Conservation (phyloP, 64 coral and sea anemone species). For the Montipora efflorescens region DNA sequence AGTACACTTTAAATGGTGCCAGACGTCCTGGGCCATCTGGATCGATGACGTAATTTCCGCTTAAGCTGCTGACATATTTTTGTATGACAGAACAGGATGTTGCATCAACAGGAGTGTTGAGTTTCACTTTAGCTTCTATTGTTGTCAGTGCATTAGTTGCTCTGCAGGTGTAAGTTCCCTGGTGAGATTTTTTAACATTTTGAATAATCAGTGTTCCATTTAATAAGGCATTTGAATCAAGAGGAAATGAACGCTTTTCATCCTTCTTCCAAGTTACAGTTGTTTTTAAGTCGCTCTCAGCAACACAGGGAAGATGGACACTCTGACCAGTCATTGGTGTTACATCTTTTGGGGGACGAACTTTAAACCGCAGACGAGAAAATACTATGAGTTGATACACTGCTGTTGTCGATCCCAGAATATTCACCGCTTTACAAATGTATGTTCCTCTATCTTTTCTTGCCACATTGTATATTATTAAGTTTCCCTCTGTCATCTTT, state of each 20-base stretch:
- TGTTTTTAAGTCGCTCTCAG: constrained; percentile 21
- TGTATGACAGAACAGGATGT: background rate
- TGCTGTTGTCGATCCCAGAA: too few relatives aligned
- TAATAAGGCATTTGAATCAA: too few relatives aligned
- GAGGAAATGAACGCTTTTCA: too few relatives aligned
- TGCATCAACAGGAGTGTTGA: background rate
- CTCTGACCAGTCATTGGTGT: background rate
- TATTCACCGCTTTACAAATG: too few relatives aligned
- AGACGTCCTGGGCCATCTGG: background rate
- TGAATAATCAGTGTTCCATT: too few relatives aligned
- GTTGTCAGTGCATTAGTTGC: background rate
- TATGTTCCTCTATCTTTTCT: too few relatives aligned
- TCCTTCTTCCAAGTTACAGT: background rate
- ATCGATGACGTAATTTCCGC: background rate
- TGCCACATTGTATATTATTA: too few relatives aligned
- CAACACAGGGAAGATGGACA: constrained; percentile 24
- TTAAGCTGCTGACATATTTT: background rate
- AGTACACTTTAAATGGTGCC: background rate
- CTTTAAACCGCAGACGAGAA: too few relatives aligned
- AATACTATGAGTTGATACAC: background rate
- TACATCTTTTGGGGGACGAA: too few relatives aligned
- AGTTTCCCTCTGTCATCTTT: too few relatives aligned
- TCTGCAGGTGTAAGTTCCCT: too few relatives aligned
- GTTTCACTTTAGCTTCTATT: background rate
- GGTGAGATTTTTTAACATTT: too few relatives aligned